Evolutionary conservation across 2,888 invertebrate genomes (phyloP), one percentile per base, ranked within the genome.

Genomic region (Cosmopolites sordidus): DNA sequence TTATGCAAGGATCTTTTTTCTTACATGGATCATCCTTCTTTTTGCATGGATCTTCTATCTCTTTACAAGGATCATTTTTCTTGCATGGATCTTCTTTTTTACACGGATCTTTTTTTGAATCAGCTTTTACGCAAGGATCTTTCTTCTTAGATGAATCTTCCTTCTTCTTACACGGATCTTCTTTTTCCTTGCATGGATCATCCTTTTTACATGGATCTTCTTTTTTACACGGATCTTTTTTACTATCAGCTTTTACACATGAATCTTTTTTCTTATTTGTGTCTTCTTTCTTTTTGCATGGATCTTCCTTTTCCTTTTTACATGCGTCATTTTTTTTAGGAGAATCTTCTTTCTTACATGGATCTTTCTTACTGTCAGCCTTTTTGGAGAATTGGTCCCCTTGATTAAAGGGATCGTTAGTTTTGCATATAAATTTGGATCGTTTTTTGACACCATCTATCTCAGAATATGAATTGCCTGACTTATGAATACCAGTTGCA

Each of bases 261-360:
- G 60, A 52, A 39, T 60, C 60, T 18, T 58, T 30, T 33, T 55
- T 53, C 14, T 44, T 49, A 46, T 61, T 58, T 0, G 59, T 55
- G 30, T 56, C 51, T 33, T 47, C 50, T 33, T 56, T 51, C 27
- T 52, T 58, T 37, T 51, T 42, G 38, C 53, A 49, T 14, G 47
- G 43, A 14, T 51, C 56, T 39, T 60, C 41, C 29, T 27, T 27
- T 27, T 33, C n/a, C 22, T 58, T 56, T 27, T 54, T 58, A 15
- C 59, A 58, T 8, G 60, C 56, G 44, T 54, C 55, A 6, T 48
- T 29, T 54, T 60, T 39, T 58, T 57, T 45, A 56, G 58, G n/a
- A n/a, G 59, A 48, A 9, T 58, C 57, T 16, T 56, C 43, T 41
- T 59, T 60, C 30, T 60, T 56, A 41, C 59, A 60, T 8, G 56